A percentile compares a stretch with the other conserved stretches of the same genome.
Evolutionary conservation across 1,140 invertebrate genomes (phyloP).

Genomic region (Philotrypesis tridentata): DNA sequence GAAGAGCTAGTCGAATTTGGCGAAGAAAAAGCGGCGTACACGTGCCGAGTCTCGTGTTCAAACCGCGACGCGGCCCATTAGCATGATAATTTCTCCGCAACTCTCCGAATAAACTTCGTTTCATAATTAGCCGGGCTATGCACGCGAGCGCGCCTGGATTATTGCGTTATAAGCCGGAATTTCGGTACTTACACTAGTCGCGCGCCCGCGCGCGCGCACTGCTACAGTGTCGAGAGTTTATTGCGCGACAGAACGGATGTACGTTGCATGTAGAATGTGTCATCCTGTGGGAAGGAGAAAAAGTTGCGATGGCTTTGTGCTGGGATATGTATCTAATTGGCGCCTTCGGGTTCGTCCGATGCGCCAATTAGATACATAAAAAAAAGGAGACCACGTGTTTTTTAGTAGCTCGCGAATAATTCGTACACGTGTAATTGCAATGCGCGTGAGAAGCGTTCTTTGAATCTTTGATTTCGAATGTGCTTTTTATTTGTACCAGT

Average conservation of each 20-base stretch:
- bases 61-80: not conserved
- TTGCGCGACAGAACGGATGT: too few species aligned
- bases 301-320: not conserved
- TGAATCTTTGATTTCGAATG: too few species aligned
- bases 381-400: too few species aligned
- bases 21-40: not conserved
- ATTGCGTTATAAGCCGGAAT: not conserved
- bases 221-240: too few species aligned
- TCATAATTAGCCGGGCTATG: constrained; percentile 36
- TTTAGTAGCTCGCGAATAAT: too few species aligned
- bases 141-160: constrained; percentile 4
- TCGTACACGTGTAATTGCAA: too few species aligned
- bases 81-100: constrained; percentile 34
- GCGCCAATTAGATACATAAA: too few species aligned
- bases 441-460: too few species aligned
- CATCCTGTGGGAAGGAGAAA: not conserved
- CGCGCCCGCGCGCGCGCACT: not conserved
- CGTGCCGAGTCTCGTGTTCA: constrained; percentile 10
- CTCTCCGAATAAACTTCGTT: constrained; percentile 26
- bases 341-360: too few species aligned
- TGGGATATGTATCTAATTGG: too few species aligned
- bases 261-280: too few species aligned
- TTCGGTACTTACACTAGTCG: not conserved
- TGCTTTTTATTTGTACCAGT: too few species aligned
- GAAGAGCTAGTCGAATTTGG: not conserved